These are phyloP conservation scores for Archegozetes longisetosus DNA, from an alignment of 1,140 invertebrate species.

Conservation along the genomic window DNA sequence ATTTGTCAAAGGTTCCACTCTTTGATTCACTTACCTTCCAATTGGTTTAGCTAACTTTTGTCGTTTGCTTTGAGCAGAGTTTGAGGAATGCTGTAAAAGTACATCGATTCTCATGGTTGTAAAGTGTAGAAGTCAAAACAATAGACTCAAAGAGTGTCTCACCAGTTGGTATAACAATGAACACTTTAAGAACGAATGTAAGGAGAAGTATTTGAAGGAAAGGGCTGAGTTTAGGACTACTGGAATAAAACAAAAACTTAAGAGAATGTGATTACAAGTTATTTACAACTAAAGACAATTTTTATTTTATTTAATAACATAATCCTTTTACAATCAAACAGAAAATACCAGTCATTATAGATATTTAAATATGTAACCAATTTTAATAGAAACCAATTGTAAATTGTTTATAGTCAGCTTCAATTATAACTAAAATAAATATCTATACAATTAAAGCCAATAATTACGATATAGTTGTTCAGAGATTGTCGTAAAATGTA, in stretches of 20 bases:
- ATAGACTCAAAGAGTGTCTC: slow-evolving; percentile 43
- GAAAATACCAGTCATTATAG: too few species aligned
- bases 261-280: neutral
- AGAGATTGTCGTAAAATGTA: too few species aligned
- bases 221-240: slow-evolving; percentile 60
- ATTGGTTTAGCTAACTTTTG: neutral
- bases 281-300: too few species aligned
- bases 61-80: slow-evolving; percentile 26
- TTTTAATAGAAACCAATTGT: too few species aligned
- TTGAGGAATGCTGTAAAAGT: slow-evolving; percentile 9
- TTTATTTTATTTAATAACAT: too few species aligned
- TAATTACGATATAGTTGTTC: too few species aligned
- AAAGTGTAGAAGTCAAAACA: slow-evolving; percentile 52
- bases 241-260: slow-evolving; percentile 42
- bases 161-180: slow-evolving; percentile 37
- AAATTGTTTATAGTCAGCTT: too few species aligned
- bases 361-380: too few species aligned
- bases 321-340: too few species aligned
- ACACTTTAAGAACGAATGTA: slow-evolving; percentile 52
- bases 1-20: slow-evolving; percentile 41
- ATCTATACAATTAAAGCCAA: too few species aligned
- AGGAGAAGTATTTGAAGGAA: slow-evolving; percentile 58
- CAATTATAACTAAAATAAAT: too few species aligned
- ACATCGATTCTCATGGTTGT: slow-evolving; percentile 35
- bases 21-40: neutral